Evolutionary conservation across 2,888 invertebrate species (phyloP), one percentile per base, ranked within the genome.

Genomic region (Glyphotaelius pellucidus): DNA sequence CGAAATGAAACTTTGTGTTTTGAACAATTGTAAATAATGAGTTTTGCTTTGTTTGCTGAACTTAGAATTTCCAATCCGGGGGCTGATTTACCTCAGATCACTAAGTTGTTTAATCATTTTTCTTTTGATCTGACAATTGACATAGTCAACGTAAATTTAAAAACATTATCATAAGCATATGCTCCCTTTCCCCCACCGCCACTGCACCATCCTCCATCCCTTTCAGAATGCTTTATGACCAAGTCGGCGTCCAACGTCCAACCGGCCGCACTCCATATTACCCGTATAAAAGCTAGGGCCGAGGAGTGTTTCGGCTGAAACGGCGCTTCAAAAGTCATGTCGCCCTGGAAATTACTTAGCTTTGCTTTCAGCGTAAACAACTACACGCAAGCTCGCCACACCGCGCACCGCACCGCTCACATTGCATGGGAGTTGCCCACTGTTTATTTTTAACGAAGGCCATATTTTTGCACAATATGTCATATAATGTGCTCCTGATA

Each of bases 171-270:
- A 67, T n/a, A 0, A 5, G 3, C 25, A 67, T 9, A 9, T 25
- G 25, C 67, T 25, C 67, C n/a, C 67, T 67, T 52, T 67, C 67
- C 67, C 52, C 25, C 25, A 25, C 67, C 88, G 35, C 35, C 88
- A 89, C 88, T 89, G 88, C 88, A 89, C 80, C 95, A 94, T 94
- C 94, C 94, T 94, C 94, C 95, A 96, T 95, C 95, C 95, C 95
- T 95, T 96, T 96, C 96, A 95, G 96, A 42, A 81, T 90, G 90
- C 47, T 90, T 90, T 90, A 90, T 47, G 81, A 80, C 81, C 88
- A 42, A 38, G 38, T 86, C 86, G 86, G 35, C 84, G 35, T 84
- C 84, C 19, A 32, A 86, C 67, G 67, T 86, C 88, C 80, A 47
- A 42, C 79, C 79, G 88, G 35, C 88, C 80, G 79, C 79, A 89